Evolutionary conservation across 2,888 invertebrate species (phyloP).

Genomic region (Drosophila leonis): DNA sequence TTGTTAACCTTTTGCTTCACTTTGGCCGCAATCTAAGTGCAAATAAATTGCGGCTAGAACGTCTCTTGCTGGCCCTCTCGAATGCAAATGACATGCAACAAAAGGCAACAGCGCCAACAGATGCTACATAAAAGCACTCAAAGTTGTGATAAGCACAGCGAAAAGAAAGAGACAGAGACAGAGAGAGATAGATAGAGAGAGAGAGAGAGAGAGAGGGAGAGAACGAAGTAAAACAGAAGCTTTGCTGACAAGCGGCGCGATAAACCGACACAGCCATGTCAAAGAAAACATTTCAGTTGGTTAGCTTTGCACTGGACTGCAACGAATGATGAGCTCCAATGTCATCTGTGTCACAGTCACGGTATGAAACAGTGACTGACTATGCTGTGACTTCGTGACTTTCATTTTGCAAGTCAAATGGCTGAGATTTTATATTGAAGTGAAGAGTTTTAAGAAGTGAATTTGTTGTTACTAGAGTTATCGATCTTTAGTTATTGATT

Average conservation of each 20-base stretch:
- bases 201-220: neutral
- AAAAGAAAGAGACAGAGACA: conserved; percentile 5
- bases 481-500: neutral
- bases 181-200: neutral
- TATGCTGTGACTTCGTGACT: conserved; percentile 2
- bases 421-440: neutral
- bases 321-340: conserved; percentile 51
- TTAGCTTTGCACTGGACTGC: conserved; percentile 72
- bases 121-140: conserved; percentile 42
- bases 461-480: neutral
- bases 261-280: conserved; percentile 77
- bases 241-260: conserved; percentile 78
- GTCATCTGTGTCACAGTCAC: conserved; percentile 37
- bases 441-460: neutral
- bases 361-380: conserved; percentile 38
- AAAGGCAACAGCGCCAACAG: conserved; percentile 58
- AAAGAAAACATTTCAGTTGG: conserved; percentile 79
- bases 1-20: conserved; percentile 69
- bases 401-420: neutral
- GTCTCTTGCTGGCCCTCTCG: conserved; percentile 24
- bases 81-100: conserved; percentile 77
- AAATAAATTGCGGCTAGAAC: conserved; percentile 77
- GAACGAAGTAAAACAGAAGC: conserved; percentile 29
- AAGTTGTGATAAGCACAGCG: conserved; percentile 23
- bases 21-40: conserved; percentile 68